Conservation (phyloP, 2,888 invertebrate genomes). For the Sclerodermus sp. region DNA sequence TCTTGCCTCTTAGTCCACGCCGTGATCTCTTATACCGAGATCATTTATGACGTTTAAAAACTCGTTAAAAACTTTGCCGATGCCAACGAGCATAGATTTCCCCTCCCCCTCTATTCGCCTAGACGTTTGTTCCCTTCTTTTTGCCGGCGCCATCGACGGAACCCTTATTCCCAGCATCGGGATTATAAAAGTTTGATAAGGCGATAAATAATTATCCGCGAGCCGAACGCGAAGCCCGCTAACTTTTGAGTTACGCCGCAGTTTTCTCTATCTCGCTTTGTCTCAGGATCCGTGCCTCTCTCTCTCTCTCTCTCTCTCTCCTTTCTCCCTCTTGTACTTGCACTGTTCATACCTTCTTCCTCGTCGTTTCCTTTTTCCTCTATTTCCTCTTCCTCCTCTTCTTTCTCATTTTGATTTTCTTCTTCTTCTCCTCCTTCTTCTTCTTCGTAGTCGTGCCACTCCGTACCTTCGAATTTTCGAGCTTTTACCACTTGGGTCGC, state of each 20-base stretch:
- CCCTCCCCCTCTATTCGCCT: conserved; percentile 3
- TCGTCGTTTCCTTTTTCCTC: neutral
- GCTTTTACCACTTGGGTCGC: no score
- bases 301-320: conserved; percentile 1
- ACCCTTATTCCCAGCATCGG: conserved; percentile 23
- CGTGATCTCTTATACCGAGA: conserved; percentile 31
- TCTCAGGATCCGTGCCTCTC: conserved; percentile 9
- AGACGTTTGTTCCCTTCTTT: conserved; percentile 13
- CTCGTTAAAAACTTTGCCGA: conserved; percentile 51
- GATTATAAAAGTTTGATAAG: conserved; percentile 55
- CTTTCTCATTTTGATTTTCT: no score
- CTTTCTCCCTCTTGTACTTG: neutral
- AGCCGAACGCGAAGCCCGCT: conserved; percentile 32
- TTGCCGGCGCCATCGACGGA: conserved; percentile 11
- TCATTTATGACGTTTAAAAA: conserved; percentile 55
- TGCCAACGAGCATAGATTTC: conserved; percentile 32
- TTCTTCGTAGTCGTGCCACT: no score
- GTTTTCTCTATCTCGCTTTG: conserved; percentile 9
- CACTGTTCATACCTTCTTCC: no score
- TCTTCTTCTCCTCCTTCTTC: no score
- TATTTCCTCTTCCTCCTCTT: no score
- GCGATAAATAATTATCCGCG: conserved; percentile 54
- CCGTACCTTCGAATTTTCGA: neutral
- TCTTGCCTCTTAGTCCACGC: no score
- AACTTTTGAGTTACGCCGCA: conserved; percentile 43